Conservation (phyloP, 2,888 invertebrate genomes). For the Timema cristinae region DNA sequence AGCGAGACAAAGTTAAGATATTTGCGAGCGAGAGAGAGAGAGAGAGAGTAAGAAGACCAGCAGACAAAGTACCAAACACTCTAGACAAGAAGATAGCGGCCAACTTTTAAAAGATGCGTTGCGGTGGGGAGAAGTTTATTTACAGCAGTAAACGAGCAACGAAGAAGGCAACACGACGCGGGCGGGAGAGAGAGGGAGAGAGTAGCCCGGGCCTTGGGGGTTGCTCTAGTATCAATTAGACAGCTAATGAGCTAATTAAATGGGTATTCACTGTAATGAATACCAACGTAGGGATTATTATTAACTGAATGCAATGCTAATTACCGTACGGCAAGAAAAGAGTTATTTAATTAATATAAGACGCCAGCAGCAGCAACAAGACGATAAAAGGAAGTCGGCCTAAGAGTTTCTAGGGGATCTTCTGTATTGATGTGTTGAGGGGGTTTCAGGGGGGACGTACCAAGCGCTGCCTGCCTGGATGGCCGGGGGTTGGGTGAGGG, state of each 20-base stretch:
- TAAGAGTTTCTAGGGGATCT: too few species aligned
- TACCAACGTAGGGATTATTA: slow-evolving; percentile 39
- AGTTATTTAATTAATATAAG: slow-evolving; percentile 33
- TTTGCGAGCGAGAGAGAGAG: too few species aligned
- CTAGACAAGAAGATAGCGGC: too few species aligned
- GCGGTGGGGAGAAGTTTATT: slow-evolving; percentile 23
- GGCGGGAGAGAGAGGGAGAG: too few species aligned
- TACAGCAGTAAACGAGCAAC: slow-evolving; percentile 16
- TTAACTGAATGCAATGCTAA: slow-evolving; percentile 39
- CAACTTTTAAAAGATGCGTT: slow-evolving; percentile 11
- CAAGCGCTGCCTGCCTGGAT: neutral
- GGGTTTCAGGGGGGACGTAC: neutral
- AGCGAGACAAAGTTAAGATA: too few species aligned
- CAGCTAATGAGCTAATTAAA: slow-evolving; percentile 53
- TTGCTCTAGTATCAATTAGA: slow-evolving; percentile 47
- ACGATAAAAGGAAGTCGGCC: slow-evolving; percentile 18
- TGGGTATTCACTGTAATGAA: slow-evolving; percentile 51
- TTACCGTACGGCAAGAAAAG: slow-evolving; percentile 31
- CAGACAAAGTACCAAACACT: too few species aligned
- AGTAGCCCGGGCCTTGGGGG: neutral
- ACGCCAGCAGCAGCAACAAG: slow-evolving; percentile 25
- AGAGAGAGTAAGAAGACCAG: too few species aligned
- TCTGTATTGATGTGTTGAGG: neutral
- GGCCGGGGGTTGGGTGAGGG: neutral
- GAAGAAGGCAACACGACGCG: too few species aligned